These are phyloP conservation scores for Cheilosia scutellata DNA, from an alignment of 2,888 invertebrate species.

Conservation along the genomic window DNA sequence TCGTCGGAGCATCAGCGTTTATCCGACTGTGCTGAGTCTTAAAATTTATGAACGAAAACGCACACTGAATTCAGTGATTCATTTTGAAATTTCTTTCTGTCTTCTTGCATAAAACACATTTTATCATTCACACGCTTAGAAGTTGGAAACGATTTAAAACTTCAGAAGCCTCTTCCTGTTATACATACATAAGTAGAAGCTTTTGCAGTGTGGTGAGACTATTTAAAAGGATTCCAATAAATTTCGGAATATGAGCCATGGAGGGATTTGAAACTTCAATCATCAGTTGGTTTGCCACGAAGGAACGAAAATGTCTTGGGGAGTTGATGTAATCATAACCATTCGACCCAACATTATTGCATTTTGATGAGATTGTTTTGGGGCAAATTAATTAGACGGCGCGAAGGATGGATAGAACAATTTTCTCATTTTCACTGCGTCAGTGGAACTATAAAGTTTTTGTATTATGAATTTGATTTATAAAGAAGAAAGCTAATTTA, in stretches of 20 bases:
- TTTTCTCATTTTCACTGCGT: background rate
- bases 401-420: background rate
- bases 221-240: conserved; percentile 33
- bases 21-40: conserved; percentile 11
- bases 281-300: background rate
- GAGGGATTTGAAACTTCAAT: conserved; percentile 3
- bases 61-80: conserved; percentile 12
- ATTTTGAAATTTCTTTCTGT: conserved; percentile 16
- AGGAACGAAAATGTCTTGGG: background rate
- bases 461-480: background rate
- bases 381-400: background rate
- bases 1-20: conserved; percentile 10
- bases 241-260: conserved; percentile 10
- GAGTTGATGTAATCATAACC: background rate
- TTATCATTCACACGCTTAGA: conserved; percentile 36
- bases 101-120: conserved; percentile 23
- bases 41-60: conserved; percentile 37
- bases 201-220: background rate
- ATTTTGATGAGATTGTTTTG: conserved; percentile 1
- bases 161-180: conserved; percentile 24
- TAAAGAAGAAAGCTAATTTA: conserved; percentile 6
- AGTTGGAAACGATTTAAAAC: conserved; percentile 31
- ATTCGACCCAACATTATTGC: background rate
- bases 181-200: background rate
- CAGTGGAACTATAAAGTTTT: background rate